Conservation (phyloP, 2,113 vertebrate species). For the Proterorhinus semilunaris region DNA sequence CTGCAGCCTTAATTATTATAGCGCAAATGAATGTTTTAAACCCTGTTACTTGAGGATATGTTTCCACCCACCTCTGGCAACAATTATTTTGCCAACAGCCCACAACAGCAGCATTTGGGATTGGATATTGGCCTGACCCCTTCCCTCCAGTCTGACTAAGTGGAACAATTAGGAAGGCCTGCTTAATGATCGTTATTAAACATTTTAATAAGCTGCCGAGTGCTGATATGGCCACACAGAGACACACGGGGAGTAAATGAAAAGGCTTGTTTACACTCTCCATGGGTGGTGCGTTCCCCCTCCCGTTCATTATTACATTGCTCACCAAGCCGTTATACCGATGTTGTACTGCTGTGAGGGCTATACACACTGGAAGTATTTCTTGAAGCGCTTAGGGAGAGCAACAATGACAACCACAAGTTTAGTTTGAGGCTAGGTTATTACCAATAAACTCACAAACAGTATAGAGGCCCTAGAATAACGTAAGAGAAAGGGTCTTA, state of each 20-base stretch:
- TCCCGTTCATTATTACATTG: constrained; percentile 17
- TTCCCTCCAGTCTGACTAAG: background rate
- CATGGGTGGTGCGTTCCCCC: constrained; percentile 31
- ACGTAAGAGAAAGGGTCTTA: no score
- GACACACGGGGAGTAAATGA: constrained; percentile 23
- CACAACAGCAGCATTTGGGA: background rate
- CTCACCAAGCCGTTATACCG: constrained; percentile 29
- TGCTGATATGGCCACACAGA: constrained; percentile 1
- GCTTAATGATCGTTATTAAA: constrained; percentile 2
- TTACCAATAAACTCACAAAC: no score
- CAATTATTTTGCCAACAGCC: no score
- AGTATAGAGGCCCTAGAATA: no score
- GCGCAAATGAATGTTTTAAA: constrained; percentile 12
- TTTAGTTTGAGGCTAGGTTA: no score
- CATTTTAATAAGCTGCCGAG: background rate
- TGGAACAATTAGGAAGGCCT: background rate
- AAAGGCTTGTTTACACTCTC: constrained; percentile 39
- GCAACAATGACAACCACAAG: no score
- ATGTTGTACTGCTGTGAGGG: background rate
- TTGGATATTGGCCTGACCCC: background rate
- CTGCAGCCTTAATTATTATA: no score
- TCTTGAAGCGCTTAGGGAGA: no score
- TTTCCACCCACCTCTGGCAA: background rate
- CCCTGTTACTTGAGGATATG: no score
- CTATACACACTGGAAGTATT: background rate